Base-by-base conservation (phyloP, 2,797 vertebrate genomes). In the Cottoperca gobio region DNA sequence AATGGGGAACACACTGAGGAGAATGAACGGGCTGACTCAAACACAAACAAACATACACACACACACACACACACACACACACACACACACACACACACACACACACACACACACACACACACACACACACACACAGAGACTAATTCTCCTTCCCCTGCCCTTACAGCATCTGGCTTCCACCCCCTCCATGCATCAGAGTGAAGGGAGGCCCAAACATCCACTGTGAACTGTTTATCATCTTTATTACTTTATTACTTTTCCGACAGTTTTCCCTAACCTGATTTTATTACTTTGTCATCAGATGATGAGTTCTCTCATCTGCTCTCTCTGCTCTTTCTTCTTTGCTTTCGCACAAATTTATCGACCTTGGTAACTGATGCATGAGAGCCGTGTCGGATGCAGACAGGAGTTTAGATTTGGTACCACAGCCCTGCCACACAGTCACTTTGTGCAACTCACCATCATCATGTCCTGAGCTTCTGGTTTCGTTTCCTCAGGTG, bases 191-290 rank as follows among this genome's bases (percentile, higher is more conserved):
- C 73, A 86, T 84, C 84, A 84, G 80, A 76, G 85, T 74, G 81
- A 83, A 86, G 78, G 77, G 85, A 88, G 81, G 80, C 88, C 85
- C 87, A 86, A 88, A 86, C 86, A 91, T 76, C 79, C 77, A 70
- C 80, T 57, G 89, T 68, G 75, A 89, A 89, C 85, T 91, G 86
- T 92, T 92, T 91, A 91, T 93, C 88, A 91, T 93, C 89, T 91
- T 93, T 92, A 92, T 92, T 90, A 90, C 88, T 93, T 92, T 90
- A 94, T 91, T 92, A 92, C 92, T 92, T 94, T 92, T 91, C 90
- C 70, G 79, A 88, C 86, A 92, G 88, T 92, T 93, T 89, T 91
- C 90, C 85, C 91, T 92, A 92, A 93, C 88, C 86, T 89, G 89
- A 93, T 93, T 94, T 93, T 92, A 92, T 93, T 90, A 91, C 89